phyloP scores from a whole-genome alignment of 2,888 invertebrate species.

The Tetanocera ferruginea region DNA sequence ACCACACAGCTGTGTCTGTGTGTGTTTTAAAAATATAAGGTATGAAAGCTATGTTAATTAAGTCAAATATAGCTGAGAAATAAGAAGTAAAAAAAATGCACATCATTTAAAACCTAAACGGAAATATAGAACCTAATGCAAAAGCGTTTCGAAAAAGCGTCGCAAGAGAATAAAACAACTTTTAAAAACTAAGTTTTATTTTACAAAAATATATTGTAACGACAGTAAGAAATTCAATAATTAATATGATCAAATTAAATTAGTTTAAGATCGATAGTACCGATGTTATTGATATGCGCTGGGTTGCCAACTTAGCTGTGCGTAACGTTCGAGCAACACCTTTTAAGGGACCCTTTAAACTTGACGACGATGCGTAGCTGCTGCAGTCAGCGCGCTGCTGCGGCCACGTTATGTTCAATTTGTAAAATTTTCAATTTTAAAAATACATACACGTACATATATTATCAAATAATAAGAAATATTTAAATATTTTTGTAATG shows the following conservation, averaged over 20 bases:
- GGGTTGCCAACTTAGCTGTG: too few species aligned
- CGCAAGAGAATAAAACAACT: background rate
- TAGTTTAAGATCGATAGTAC: too few species aligned
- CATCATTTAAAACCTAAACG: background rate
- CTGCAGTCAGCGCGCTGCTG: background rate
- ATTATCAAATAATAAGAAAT: conserved; percentile 12
- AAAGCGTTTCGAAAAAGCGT: background rate
- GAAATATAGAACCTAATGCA: background rate
- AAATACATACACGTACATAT: background rate
- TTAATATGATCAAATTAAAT: background rate
- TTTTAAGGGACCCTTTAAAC: background rate
- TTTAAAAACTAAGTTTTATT: background rate
- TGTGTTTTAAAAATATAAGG: background rate
- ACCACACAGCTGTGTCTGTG: background rate
- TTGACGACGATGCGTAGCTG: background rate
- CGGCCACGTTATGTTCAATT: background rate
- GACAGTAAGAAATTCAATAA: background rate
- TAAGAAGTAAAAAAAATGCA: background rate
- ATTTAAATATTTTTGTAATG: conserved; percentile 32
- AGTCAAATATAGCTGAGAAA: background rate
- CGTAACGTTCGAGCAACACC: background rate
- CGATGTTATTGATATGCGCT: too few species aligned
- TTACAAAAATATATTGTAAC: background rate
- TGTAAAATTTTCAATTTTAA: conserved; percentile 10
- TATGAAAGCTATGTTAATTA: background rate